These are phyloP conservation scores for Procavia capensis DNA, from an alignment of 2,113 vertebrate genomes.

Conservation along the genomic window DNA sequence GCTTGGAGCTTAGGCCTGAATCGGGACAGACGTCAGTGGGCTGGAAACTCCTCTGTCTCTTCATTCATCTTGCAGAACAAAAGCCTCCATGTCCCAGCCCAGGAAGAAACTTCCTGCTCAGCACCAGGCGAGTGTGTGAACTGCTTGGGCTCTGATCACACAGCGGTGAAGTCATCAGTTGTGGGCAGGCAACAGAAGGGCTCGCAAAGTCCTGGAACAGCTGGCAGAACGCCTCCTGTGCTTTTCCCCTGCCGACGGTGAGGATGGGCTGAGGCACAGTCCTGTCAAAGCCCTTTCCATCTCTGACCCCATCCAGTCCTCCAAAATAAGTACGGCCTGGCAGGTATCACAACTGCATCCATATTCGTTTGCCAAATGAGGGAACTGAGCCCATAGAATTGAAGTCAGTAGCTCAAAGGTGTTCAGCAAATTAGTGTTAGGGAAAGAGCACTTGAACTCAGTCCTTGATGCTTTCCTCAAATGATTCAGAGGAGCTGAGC, in stretches of 20 bases:
- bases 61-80: constrained; percentile 70
- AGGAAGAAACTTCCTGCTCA: constrained; percentile 73
- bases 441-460: neutral
- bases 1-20: neutral
- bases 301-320: neutral
- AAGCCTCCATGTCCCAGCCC: constrained; percentile 61
- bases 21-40: constrained; percentile 25
- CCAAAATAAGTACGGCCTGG: neutral
- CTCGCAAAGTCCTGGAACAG: neutral
- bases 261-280: neutral
- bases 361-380: neutral
- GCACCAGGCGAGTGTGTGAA: neutral
- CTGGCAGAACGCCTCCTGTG: neutral
- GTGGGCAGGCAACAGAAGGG: neutral
- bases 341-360: rapidly evolving
- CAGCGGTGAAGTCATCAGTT: constrained; percentile 58
- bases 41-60: constrained; percentile 72
- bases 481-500: neutral
- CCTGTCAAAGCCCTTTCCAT: neutral
- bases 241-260: rapidly evolving
- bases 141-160: constrained; percentile 68
- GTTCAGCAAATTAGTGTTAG: neutral
- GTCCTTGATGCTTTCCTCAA: neutral
- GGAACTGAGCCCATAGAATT: neutral
- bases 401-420: neutral